phyloP scores from a whole-genome alignment of 2,888 invertebrate genomes.

The Pasiphila rectangulata region DNA sequence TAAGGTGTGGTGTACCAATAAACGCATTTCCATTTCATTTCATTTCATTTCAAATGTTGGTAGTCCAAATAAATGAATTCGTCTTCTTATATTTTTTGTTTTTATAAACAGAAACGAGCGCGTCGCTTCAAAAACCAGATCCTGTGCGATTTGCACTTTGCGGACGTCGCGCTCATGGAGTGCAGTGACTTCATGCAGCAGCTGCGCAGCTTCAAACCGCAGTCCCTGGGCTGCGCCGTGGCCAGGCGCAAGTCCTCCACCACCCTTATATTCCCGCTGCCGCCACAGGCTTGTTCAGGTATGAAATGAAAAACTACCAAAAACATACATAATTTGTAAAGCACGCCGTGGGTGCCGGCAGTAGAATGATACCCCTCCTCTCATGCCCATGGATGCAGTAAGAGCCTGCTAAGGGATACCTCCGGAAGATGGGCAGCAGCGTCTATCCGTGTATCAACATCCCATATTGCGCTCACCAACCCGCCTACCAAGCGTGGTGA shows the following conservation, averaged over 20 bases:
- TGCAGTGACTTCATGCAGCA: conserved; percentile 98
- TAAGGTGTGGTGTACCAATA: too few relatives aligned
- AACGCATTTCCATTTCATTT: neutral
- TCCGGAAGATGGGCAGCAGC: too few relatives aligned
- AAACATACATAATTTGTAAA: too few relatives aligned
- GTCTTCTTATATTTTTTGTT: neutral
- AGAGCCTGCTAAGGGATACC: too few relatives aligned
- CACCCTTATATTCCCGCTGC: conserved; percentile 95
- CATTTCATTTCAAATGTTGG: neutral
- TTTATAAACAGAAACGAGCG: conserved; percentile 79
- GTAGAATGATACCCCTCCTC: too few relatives aligned
- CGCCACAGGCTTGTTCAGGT: conserved; percentile 97
- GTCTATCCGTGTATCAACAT: too few relatives aligned
- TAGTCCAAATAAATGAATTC: too few relatives aligned
- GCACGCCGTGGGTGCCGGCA: too few relatives aligned
- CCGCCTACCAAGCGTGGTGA: too few relatives aligned
- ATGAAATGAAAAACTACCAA: too few relatives aligned
- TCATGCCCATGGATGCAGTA: too few relatives aligned
- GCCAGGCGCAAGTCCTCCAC: conserved; percentile 96
- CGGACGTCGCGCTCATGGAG: conserved; percentile 98
- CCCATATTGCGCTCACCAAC: too few relatives aligned
- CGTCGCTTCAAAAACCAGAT: conserved; percentile 91
- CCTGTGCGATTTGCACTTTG: conserved; percentile 97
- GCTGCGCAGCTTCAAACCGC: conserved; percentile 96
- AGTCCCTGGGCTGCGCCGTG: conserved; percentile 96